phyloP scores from a whole-genome alignment of 2,888 invertebrate genomes.

The Empis stercorea region DNA sequence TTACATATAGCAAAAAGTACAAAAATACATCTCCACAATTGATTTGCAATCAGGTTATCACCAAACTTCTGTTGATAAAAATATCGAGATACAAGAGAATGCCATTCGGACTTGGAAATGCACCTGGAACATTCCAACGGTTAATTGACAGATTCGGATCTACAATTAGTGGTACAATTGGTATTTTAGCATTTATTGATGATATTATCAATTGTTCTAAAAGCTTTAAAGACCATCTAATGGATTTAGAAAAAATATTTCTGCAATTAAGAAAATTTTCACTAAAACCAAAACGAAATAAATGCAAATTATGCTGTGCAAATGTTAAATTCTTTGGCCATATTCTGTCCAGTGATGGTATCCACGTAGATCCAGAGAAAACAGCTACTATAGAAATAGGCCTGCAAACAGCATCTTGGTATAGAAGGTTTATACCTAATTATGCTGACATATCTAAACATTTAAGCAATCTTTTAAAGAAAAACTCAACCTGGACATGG shows the following conservation, averaged over 20 bases:
- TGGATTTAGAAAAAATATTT: conserved; percentile 11
- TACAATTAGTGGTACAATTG: conserved; percentile 10
- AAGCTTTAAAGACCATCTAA: conserved; percentile 13
- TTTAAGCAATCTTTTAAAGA: conserved; percentile 19
- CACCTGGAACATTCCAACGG: conserved; percentile 12
- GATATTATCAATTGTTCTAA: conserved; percentile 19
- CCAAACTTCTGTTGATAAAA: conserved; percentile 8
- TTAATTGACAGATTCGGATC: conserved; percentile 17
- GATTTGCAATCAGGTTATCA: conserved; percentile 12
- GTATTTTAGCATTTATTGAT: conserved; percentile 19
- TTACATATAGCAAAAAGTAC: conserved; percentile 17
- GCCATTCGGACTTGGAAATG: conserved; percentile 14
- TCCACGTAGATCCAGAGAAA: conserved; percentile 7
- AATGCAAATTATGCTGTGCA: conserved; percentile 14
- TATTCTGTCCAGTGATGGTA: conserved; percentile 12
- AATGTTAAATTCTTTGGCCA: conserved; percentile 13
- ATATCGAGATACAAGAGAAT: conserved; percentile 10
- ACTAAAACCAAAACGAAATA: conserved; percentile 15
- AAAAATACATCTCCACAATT: conserved; percentile 12
- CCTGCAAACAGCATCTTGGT: conserved; percentile 23
- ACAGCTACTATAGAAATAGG: conserved; percentile 7
- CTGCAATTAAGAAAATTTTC: conserved; percentile 12
- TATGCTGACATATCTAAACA: conserved; percentile 17
- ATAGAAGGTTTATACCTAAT: conserved; percentile 13
- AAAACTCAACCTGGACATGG: conserved; percentile 20